A percentile compares a stretch with the other conserved stretches of the same genome.
Conservation (phyloP, 2,888 invertebrate genomes). For the Agrochola lychnidis region DNA sequence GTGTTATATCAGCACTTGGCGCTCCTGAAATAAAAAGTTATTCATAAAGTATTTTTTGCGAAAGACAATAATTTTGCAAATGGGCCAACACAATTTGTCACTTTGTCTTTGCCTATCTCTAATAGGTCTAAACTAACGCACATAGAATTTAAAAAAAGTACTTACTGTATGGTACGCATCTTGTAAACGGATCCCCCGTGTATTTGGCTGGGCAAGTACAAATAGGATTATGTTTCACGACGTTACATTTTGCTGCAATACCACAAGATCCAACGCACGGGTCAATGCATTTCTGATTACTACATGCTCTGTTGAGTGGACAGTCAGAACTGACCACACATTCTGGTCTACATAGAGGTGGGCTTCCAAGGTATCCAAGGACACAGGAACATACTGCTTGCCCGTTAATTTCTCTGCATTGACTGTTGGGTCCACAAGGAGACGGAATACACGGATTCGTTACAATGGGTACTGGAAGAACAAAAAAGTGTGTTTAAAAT, state of each 20-base stretch:
- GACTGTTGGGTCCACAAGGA: slow-evolving; percentile 95
- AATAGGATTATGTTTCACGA: slow-evolving; percentile 94
- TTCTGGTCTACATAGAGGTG: slow-evolving; percentile 94
- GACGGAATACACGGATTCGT: slow-evolving; percentile 93
- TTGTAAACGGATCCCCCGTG: slow-evolving; percentile 94
- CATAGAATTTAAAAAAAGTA: slow-evolving; percentile 25
- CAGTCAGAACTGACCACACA: slow-evolving; percentile 95
- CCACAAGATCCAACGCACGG: slow-evolving; percentile 95
- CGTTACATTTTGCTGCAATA: slow-evolving; percentile 93
- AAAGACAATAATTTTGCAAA: background rate
- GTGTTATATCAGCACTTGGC: slow-evolving; percentile 89
- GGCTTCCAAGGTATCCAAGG: slow-evolving; percentile 92
- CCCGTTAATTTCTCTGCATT: slow-evolving; percentile 92
- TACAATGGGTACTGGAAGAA: slow-evolving; percentile 79
- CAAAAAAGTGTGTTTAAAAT: slow-evolving; percentile 18
- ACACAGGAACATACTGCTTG: slow-evolving; percentile 94
- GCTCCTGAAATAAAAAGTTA: slow-evolving; percentile 79
- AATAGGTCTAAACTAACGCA: background rate
- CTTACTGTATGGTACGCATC: slow-evolving; percentile 90
- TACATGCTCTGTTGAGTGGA: slow-evolving; percentile 93
- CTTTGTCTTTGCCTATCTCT: background rate
- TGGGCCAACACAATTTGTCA: background rate
- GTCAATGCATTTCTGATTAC: slow-evolving; percentile 94
- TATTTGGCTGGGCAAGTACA: slow-evolving; percentile 93
- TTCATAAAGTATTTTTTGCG: background rate